A percentile compares a stretch with the other conserved stretches of the same genome.
These are phyloP conservation scores for Phenacoccus solenopsis DNA, from an alignment of 1,140 invertebrate genomes.

Conservation along the genomic window DNA sequence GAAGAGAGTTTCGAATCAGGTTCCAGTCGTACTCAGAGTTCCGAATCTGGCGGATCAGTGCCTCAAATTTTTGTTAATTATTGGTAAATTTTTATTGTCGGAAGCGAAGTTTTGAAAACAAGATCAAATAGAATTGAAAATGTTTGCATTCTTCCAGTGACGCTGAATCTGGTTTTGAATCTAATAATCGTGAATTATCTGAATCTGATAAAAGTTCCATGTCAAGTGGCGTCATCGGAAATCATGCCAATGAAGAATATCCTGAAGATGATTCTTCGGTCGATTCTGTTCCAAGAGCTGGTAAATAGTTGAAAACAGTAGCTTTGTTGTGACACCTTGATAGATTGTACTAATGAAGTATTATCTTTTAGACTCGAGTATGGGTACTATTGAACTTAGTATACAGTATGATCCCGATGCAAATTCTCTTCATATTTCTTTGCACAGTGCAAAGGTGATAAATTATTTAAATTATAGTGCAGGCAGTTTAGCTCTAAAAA, in stretches of 20 bases:
- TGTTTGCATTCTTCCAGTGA: conserved; percentile 4
- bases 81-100: background rate
- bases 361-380: background rate
- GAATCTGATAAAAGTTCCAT: conserved; percentile 20
- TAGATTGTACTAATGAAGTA: too few species aligned
- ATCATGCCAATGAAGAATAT: background rate
- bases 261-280: conserved; percentile 14
- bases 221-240: conserved; percentile 11
- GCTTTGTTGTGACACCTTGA: too few species aligned
- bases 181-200: conserved; percentile 15
- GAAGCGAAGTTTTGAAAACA: too few species aligned
- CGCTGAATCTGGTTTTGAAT: background rate
- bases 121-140: background rate
- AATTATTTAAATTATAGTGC: background rate
- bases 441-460: conserved; percentile 47
- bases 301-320: background rate
- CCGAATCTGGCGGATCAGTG: background rate
- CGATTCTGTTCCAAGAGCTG: background rate
- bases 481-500: background rate
- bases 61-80: conserved; percentile 10
- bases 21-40: background rate
- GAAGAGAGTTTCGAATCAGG: background rate
- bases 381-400: conserved; percentile 59
- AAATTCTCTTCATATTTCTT: conserved; percentile 62
- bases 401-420: conserved; percentile 61